Evolutionary conservation across 2,888 invertebrate genomes (phyloP), one percentile per base, ranked within the genome.

Genomic region (Epicampocera succincta): DNA sequence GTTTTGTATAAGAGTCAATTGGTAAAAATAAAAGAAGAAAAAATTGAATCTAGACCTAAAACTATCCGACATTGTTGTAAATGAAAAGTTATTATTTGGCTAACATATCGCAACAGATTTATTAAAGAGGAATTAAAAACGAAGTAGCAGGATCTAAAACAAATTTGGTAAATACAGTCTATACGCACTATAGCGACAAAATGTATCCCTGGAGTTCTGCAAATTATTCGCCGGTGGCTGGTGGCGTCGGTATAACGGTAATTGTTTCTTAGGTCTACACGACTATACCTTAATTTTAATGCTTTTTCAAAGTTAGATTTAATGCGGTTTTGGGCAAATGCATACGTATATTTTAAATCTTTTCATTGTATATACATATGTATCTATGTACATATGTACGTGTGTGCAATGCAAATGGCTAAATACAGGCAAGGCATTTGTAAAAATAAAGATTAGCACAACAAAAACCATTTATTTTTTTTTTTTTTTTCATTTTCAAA

Each of bases 201-300:
- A 90, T 90, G 90, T 90, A 90, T 86, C 90, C 90, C 84, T 90
- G 90, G 90, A 90, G 87, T 84, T 90, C 90, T 58, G 87, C 90
- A 85, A 85, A 89, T 80, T 90, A 89, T 86, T 88, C 87, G 76
- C 86, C 87, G 85, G 71, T 87, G 84, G 84, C 85, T 74, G 79
- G 84, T 85, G 84, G 85, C 83, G 84, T 72, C 75, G 71, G 66
- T 74, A 38, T 58, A 79, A 85, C 80, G 87, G 87, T 87, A 87
- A 87, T 83, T 84, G 60, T 80, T 65, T 61, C 65, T 60, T 15
- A 50, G 19, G 25, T 15, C 40, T 56, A 11, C n/a, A n/a, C 50
- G 29, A 3, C 29, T 29, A 50, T n/a, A n/a, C n/a, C n/a, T n/a
- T n/a, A 63, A 46, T 66, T 40, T 63, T 52, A 72, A 69, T 50